Evolutionary conservation across 2,797 vertebrate genomes (phyloP).

Genomic region (Schizopygopsis pylzovi): DNA sequence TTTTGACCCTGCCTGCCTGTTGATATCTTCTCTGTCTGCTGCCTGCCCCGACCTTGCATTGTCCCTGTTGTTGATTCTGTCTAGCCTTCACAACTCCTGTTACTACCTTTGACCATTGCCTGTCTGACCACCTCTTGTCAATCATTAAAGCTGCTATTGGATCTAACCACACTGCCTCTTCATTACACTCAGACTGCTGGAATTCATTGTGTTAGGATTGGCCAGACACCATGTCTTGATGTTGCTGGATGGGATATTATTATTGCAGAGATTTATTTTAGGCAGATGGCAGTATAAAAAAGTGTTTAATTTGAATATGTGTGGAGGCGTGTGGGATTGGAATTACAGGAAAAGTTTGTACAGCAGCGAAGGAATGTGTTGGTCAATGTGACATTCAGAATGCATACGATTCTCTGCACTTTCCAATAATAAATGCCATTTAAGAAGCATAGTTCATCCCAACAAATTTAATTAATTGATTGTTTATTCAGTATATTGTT

Average conservation of each 20-base stretch:
- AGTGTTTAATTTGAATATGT: constrained; percentile 59
- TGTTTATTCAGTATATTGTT: not conserved
- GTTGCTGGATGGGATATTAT: constrained; percentile 65
- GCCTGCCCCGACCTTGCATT: too few species aligned
- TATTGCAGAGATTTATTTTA: constrained; percentile 68
- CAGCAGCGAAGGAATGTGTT: not conserved
- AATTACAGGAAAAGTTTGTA: constrained; percentile 24
- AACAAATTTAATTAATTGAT: not conserved
- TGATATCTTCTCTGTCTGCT: too few species aligned
- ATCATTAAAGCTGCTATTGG: too few species aligned
- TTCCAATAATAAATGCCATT: constrained; percentile 10
- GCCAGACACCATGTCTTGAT: constrained; percentile 75
- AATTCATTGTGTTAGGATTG: constrained; percentile 68
- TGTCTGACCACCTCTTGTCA: too few species aligned
- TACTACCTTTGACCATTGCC: too few species aligned
- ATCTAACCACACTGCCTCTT: too few species aligned
- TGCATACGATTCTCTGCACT: not conserved
- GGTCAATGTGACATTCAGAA: constrained; percentile 19
- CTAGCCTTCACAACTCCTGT: too few species aligned
- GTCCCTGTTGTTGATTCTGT: too few species aligned
- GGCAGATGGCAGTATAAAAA: constrained; percentile 65
- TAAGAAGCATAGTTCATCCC: not conserved
- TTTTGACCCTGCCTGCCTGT: too few species aligned
- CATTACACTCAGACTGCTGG: constrained; percentile 60
- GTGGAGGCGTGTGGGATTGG: constrained; percentile 38